A percentile compares a stretch with the other conserved stretches of the same genome.
Conservation (phyloP, 2,113 vertebrate genomes). For the Burhinus bistriatus region DNA sequence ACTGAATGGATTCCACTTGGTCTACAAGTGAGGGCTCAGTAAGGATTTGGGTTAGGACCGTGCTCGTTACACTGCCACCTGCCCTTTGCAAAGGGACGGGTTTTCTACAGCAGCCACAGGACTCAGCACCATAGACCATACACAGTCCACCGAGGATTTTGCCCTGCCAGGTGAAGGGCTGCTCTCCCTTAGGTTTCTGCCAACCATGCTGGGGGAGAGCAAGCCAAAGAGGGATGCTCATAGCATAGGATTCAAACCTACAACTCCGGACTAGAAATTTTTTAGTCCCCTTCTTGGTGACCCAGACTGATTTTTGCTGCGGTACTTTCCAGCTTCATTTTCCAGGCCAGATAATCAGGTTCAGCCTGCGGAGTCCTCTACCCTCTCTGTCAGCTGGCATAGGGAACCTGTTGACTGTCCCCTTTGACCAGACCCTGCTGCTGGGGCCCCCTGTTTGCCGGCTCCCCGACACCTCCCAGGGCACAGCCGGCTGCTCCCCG, state of each 20-base stretch:
- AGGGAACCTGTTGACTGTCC: not conserved
- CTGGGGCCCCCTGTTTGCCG: not conserved
- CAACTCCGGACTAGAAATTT: not conserved
- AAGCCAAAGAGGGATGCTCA: not conserved
- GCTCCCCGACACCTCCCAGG: not conserved
- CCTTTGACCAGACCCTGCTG: not conserved
- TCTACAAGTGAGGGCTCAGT: not conserved
- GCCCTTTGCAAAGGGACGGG: not conserved
- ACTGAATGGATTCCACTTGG: not conserved
- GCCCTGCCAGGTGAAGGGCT: not conserved
- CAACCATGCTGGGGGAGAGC: not conserved
- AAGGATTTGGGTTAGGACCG: not conserved
- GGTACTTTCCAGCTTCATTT: not conserved
- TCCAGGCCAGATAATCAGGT: not conserved
- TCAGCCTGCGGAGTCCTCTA: not conserved
- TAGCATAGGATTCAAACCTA: not conserved
- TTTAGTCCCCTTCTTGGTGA: not conserved
- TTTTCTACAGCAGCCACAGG: not conserved
- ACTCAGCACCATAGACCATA: not conserved
- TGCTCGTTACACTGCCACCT: not conserved
- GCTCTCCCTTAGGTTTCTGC: not conserved
- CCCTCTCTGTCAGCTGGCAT: not conserved
- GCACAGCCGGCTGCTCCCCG: fast-evolving
- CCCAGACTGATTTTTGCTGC: not conserved
- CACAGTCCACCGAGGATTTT: not conserved